Conservation (phyloP, 2,797 vertebrate species). For the Spheniscus humboldti region DNA sequence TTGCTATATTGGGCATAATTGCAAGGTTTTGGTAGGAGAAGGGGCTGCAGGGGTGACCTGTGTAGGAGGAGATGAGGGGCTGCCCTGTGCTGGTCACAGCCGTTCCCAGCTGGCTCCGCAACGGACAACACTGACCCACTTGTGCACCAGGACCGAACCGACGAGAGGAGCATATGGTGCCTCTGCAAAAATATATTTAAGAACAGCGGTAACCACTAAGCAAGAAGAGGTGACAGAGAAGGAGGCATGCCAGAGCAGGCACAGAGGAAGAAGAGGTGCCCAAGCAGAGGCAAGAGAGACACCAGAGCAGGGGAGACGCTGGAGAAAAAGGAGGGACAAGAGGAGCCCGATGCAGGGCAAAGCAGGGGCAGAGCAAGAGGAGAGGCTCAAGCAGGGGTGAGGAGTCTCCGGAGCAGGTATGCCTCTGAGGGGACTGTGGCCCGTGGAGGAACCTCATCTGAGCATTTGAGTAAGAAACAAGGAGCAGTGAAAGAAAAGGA, state of each 20-base stretch:
- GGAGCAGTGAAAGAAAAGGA: neutral
- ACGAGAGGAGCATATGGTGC: neutral
- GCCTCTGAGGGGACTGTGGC: neutral
- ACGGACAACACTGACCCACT: neutral
- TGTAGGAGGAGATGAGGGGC: neutral
- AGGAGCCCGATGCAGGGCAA: neutral
- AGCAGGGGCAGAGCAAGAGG: neutral
- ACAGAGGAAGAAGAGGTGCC: neutral
- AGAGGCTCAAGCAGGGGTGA: neutral
- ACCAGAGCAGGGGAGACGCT: neutral
- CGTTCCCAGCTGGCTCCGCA: neutral
- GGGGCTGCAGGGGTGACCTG: neutral
- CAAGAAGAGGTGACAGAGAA: neutral
- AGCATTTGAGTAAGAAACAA: neutral
- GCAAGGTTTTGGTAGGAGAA: neutral
- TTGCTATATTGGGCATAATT: neutral
- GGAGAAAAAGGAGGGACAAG: neutral
- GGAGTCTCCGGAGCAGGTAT: neutral
- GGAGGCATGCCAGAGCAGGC: neutral
- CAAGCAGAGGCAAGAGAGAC: neutral
- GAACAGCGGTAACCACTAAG: neutral
- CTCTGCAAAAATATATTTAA: neutral
- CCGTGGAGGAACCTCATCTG: neutral
- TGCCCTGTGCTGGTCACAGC: neutral
- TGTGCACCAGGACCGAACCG: neutral